Evolutionary conservation across 1,140 invertebrate genomes (phyloP), one percentile per base, ranked within the genome.

Genomic region (Akabosia matsudoensis): DNA sequence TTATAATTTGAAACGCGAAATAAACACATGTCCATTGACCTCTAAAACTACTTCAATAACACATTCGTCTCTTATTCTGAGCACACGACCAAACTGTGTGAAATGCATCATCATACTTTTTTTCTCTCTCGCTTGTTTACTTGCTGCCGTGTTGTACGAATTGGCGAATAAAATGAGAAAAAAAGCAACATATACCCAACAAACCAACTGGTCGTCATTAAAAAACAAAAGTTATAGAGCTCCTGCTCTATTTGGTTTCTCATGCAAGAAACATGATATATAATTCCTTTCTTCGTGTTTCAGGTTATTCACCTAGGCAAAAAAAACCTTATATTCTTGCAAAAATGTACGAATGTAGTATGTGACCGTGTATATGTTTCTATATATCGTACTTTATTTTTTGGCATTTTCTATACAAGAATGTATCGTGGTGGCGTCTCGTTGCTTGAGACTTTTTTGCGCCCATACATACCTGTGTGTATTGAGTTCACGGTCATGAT

Each of bases 401-500:
- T n/a, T n/a, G n/a, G n/a, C n/a, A n/a, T n/a, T n/a, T n/a, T n/a
- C n/a, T 45, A 45, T 45, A 7, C 7, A 45, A 45, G 7, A 18
- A 45, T 45, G 37, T 18, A 45, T 45, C 18, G 37, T 45, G 37
- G 37, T n/a, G n/a, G n/a, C n/a, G n/a, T n/a, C n/a, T n/a, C n/a
- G n/a, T n/a, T n/a, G n/a, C n/a, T n/a, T n/a, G n/a, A n/a, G n/a
- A n/a, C n/a, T n/a, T n/a, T n/a, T n/a, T n/a, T n/a, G n/a, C n/a
- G 37, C 18, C 7, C 18, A 45, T 45, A 18, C 18, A 45, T 45
- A 45, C 37, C 37, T 45, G 37, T 18, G 18, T 56, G 24, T 10
- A 56, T 56, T 22, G 54, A 56, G 54, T 56, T 56, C 54, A 56
- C 54, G 54, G 54, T 56, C 54, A 56, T 45, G 54, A 13, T n/a